Evolutionary conservation across 1,140 invertebrate species (phyloP), one percentile per base, ranked within the genome.

Genomic region (Drosophila ironensis): DNA sequence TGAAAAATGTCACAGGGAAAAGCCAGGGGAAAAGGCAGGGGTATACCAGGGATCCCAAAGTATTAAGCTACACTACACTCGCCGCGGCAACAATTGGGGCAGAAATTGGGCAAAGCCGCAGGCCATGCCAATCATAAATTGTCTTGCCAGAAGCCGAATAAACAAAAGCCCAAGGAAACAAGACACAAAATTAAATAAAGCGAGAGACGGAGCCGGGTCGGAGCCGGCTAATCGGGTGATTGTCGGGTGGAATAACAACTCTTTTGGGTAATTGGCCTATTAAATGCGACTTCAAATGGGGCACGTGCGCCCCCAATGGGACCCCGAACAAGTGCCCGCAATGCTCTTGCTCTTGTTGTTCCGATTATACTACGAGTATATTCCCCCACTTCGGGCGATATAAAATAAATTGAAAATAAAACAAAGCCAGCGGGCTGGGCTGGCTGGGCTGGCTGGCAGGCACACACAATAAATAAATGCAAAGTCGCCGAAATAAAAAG

Each of bases 1-100:
- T 86, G 80, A 86, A 86, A 84, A 84, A 84, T 84, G 80, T 86
- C 74, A 80, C 80, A 78, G 74, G 71, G 57, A 82, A 52, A 50
- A 59, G 12, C 14, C 37, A 50, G 30, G 61, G 40, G 57, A 30
- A 48, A 37, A 16, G 16, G 19, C 17, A 53, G 40, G 38, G 9
- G 28, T 25, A 41, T 6, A 38, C 33, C 30, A 35, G 14, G 12
- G 20, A 46, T 19, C 5, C 2, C 20, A 22, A 22, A 33, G 6
- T n/a, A n/a, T n/a, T n/a, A n/a, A n/a, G n/a, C n/a, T n/a, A n/a
- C n/a, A n/a, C n/a, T n/a, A n/a, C n/a, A n/a, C n/a, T n/a, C n/a
- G n/a, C n/a, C n/a, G 74, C 71, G 81, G 72, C 72, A 78, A 78
- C 71, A 82, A 82, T 86, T 75, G 71, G 73, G 70, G 76, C 76